Conservation (phyloP, 2,113 vertebrate species). For the Porphyrio hochstetteri region DNA sequence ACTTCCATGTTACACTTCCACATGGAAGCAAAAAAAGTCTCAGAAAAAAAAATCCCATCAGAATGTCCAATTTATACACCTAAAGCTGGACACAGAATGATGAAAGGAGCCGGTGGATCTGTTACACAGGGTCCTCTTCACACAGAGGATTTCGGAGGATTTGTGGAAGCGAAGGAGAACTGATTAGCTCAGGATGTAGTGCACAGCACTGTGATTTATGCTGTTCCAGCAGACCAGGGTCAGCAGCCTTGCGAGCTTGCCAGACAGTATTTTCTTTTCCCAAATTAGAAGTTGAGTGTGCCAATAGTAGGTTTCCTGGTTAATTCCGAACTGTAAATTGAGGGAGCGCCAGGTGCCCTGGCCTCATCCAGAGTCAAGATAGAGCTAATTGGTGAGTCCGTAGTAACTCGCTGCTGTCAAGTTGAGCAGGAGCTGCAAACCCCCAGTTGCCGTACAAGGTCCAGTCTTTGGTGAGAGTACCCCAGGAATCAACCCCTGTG, state of each 20-base stretch:
- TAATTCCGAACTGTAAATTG: slow-evolving; percentile 21
- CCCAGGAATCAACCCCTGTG: neutral
- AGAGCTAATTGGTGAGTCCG: neutral
- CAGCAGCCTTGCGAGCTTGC: slow-evolving; percentile 25
- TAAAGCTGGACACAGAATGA: neutral
- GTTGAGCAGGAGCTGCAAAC: neutral
- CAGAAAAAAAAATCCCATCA: neutral
- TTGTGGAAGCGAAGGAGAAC: neutral
- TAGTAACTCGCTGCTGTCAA: rapidly evolving
- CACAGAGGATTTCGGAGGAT: neutral
- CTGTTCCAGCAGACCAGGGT: neutral
- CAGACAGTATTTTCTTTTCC: slow-evolving; percentile 56
- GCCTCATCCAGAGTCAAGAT: neutral
- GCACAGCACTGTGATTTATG: neutral
- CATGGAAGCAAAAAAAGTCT: neutral
- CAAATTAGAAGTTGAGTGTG: slow-evolving; percentile 26
- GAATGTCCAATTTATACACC: neutral
- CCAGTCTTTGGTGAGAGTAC: neutral
- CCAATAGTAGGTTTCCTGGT: slow-evolving; percentile 44
- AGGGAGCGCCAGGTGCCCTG: slow-evolving; percentile 38
- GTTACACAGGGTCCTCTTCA: neutral
- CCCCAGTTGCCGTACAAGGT: neutral
- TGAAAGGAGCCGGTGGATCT: neutral
- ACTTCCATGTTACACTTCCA: neutral
- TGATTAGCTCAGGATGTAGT: neutral